Percentiles rank a stretch among this genome's conserved stretches.
Evolutionary conservation across 2,797 vertebrate species (phyloP).

Genomic region (Aldrovandia affinis): DNA sequence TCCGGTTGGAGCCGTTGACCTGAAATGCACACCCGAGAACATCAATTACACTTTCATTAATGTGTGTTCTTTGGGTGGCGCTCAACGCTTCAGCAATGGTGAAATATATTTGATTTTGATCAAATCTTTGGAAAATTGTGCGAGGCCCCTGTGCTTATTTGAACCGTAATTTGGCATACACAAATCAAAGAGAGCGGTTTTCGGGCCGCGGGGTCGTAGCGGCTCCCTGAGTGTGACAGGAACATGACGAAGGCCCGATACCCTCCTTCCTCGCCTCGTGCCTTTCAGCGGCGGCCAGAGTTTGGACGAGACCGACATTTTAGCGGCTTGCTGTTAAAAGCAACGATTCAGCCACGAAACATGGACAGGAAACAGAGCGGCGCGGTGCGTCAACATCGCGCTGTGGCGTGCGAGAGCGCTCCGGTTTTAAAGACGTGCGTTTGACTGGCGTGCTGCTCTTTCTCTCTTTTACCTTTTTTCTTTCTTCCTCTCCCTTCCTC

Average conservation of each 20-base stretch:
- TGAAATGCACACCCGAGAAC: not conserved
- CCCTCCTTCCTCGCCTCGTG: not conserved
- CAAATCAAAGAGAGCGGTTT: slow-evolving; percentile 61
- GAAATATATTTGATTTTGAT: slow-evolving; percentile 70
- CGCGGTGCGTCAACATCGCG: no score
- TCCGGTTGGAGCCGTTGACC: not conserved
- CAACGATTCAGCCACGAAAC: no score
- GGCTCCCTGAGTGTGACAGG: slow-evolving; percentile 34
- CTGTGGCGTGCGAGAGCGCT: no score
- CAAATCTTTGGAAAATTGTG: slow-evolving; percentile 66
- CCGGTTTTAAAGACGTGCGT: no score
- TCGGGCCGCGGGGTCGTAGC: slow-evolving; percentile 27
- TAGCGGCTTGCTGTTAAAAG: no score
- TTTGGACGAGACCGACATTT: not conserved
- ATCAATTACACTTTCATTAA: slow-evolving; percentile 39
- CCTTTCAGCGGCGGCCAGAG: not conserved
- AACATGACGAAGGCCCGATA: not conserved
- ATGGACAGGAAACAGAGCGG: no score
- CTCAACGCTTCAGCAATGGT: slow-evolving; percentile 52
- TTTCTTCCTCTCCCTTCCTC: no score
- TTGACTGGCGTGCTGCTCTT: no score
- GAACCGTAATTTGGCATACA: slow-evolving; percentile 71
- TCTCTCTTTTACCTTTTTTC: no score
- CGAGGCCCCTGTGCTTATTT: slow-evolving; percentile 69
- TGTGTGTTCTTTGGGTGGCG: slow-evolving; percentile 67